Evolutionary conservation across 2,797 vertebrate genomes (phyloP).

Genomic region (Ceryle rudis): DNA sequence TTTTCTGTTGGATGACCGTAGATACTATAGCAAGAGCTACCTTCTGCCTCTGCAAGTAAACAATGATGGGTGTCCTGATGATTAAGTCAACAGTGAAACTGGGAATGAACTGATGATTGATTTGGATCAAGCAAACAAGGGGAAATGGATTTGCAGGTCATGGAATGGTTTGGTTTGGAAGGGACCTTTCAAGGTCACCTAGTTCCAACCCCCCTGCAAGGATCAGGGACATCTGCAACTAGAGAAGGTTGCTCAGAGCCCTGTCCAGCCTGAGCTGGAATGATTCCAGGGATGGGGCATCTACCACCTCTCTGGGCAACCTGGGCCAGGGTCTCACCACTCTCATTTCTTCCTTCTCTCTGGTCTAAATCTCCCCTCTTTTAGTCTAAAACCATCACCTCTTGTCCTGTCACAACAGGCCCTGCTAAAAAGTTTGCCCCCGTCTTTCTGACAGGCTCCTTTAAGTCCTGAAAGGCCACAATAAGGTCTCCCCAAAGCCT

Average conservation of each 20-base stretch:
- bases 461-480: neutral
- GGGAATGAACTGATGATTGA: neutral
- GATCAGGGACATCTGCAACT: neutral
- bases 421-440: neutral
- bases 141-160: neutral
- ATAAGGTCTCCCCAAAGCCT: neutral
- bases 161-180: neutral
- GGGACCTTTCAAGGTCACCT: neutral
- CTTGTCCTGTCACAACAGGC: neutral
- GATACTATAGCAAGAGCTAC: neutral
- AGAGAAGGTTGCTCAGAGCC: neutral
- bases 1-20: neutral
- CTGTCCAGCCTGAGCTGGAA: neutral
- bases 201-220: neutral
- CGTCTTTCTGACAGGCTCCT: neutral
- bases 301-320: neutral
- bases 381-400: neutral
- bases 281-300: neutral
- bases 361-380: neutral
- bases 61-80: neutral
- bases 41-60: neutral
- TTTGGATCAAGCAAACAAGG: neutral
- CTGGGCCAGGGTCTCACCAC: neutral
- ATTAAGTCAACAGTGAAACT: neutral
- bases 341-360: neutral